Percentiles rank a stretch among this genome's conserved stretches.
These are phyloP conservation scores for Pantherophis guttatus DNA, from an alignment of 2,113 vertebrate species.

Conservation along the genomic window DNA sequence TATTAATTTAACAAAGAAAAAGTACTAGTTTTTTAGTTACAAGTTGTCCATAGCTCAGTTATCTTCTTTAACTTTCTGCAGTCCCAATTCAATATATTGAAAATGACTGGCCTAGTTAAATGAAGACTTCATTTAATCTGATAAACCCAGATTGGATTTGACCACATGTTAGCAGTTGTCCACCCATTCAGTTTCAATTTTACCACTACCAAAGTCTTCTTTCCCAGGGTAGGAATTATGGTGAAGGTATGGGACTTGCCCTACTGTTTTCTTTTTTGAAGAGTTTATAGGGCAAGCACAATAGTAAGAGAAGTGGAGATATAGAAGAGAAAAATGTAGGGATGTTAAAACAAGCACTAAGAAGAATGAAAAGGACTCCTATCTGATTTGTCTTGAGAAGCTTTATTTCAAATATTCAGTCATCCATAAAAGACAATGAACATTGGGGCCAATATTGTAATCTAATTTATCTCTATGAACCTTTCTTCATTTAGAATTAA, in stretches of 20 bases:
- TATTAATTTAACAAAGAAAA: constrained; percentile 36
- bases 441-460: not conserved
- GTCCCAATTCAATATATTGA: not conserved
- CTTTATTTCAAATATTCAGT: not conserved
- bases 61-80: not conserved
- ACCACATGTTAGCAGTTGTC: not conserved
- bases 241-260: not conserved
- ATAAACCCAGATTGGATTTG: not conserved
- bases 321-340: not conserved
- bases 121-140: not conserved
- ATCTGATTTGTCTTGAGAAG: not conserved
- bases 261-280: not conserved
- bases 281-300: too few species aligned
- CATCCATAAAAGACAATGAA: not conserved
- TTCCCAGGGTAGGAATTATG: not conserved
- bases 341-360: not conserved
- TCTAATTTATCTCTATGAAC: not conserved
- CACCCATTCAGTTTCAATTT: not conserved
- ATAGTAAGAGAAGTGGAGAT: too few species aligned
- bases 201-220: not conserved
- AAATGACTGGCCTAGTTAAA: not conserved
- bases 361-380: not conserved
- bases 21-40: not conserved
- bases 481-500: not conserved
- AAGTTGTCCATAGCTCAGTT: not conserved